Evolutionary conservation across 37 sponge, comb jelly and placozoan genomes (phyloP), one percentile per base, ranked within the genome.

Genomic region (Halichondria panicea): DNA sequence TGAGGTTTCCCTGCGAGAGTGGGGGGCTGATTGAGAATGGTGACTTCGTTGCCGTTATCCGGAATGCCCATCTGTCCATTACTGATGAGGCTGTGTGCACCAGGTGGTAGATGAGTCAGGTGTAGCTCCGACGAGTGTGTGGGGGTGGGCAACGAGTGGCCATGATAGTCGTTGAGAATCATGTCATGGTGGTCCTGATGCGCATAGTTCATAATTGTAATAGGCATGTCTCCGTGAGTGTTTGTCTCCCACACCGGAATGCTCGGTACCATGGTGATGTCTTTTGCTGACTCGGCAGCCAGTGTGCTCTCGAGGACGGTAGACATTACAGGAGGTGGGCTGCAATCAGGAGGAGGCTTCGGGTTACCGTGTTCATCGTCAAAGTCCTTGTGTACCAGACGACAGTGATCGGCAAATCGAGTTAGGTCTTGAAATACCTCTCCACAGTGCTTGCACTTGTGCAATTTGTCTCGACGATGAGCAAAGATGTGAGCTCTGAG

Each of bases 361-460:
- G 83, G 83, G 61, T 73, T 84, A 2, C 84, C 84, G 56, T 53
- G 70, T 55, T 84, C 76, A 44, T 84, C 76, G 42, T 84, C 69
- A 0, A 76, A 39, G 48, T 84, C 84, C 22, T 67, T 75, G 54
- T 84, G 84, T 42, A 75, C 1, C 21, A 84, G 35, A 0, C 84
- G 74, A 36, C 89, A 89, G 80, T 89, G 89, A 43, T 89, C 80
- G 24, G 89, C 81, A 50, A 89, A 89, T 7, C 89, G 68, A 6
- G 76, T 75, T 19, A 89, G 76, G 65, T 89, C 89, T 2, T 77
- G 80, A 39, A 83, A 89, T n/a, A 83, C 79, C 45, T 90, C 91
- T 2, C 78, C 77, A 50, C 91, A 90, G 69, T 76, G 79, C 71
- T 85, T 77, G 68, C 91, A 90, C 82, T 84, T 81, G 74, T 81